Evolutionary conservation across 2,113 vertebrate genomes (phyloP), one percentile per base, ranked within the genome.

Genomic region (Semicossyphus pulcher): DNA sequence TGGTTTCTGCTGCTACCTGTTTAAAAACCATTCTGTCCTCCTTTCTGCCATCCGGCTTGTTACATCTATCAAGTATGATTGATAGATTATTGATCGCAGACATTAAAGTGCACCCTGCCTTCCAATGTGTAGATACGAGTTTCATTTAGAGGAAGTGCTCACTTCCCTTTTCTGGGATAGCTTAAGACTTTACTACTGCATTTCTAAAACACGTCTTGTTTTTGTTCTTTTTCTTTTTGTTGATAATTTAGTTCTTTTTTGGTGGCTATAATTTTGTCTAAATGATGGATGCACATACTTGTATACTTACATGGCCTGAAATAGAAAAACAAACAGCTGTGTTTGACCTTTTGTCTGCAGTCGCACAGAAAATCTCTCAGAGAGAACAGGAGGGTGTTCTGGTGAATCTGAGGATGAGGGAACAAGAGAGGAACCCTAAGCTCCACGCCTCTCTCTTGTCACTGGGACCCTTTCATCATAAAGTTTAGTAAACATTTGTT

Each of bases 171-270:
- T 94, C 90, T 91, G 91, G 89, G 91, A 92, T 85, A 85, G 85
- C 73, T 92, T 93, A 65, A 81, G 58, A 78, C 66, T 95, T 95
- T 92, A 93, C 92, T 89, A 31, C 93, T 93, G 85, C 85, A 86
- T 95, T 95, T 94, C 93, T 95, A 92, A 93, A 92, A 93, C 90
- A 91, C 83, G 92, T 90, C 86, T 90, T 93, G 78, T 89, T 66
- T 85, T 76, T 71, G 47, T 56, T 61, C 4, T 15, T 36, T 71
- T 58, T 31, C 63, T 45, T 72, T 64, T n/a, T n/a, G n/a, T n/a
- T 65, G 10, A 72, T 57, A 41, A 59, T 53, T 75, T 66, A 73
- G 7, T 63, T 67, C 8, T 53, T 72, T 71, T 84, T 92, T 91
- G 85, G 87, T 88, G 89, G 89, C 93, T 92, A 91, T 88, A 76